Percentiles rank a stretch among this genome's conserved stretches.
These are phyloP conservation scores for Sarcophaga rosellei DNA, from an alignment of 2,888 invertebrate genomes.

Conservation along the genomic window DNA sequence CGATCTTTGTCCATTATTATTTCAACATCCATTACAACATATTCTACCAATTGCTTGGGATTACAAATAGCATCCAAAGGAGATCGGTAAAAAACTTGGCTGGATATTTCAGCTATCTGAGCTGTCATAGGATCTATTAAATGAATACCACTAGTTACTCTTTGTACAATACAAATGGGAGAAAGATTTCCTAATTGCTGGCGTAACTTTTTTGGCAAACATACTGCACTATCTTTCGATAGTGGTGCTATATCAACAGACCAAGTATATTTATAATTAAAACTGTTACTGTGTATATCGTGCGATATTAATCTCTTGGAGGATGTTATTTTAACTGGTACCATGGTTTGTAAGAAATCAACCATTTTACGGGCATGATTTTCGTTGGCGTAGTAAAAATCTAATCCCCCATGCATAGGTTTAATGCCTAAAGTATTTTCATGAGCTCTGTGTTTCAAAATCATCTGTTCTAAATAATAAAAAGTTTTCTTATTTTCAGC, in stretches of 20 bases:
- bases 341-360: constrained; percentile 93
- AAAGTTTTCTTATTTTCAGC: constrained; percentile 98
- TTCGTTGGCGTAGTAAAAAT: constrained; percentile 96
- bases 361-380: constrained; percentile 96
- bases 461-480: constrained; percentile 97
- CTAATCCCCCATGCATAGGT: constrained; percentile 92
- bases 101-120: constrained; percentile 94
- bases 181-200: constrained; percentile 94
- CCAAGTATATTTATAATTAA: constrained; percentile 97
- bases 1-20: constrained; percentile 84
- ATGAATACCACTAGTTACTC: constrained; percentile 94
- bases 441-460: constrained; percentile 97
- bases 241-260: constrained; percentile 97
- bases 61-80: constrained; percentile 94
- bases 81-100: constrained; percentile 91
- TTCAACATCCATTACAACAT: constrained; percentile 97
- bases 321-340: constrained; percentile 93
- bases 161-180: constrained; percentile 92
- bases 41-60: constrained; percentile 95
- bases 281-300: constrained; percentile 97
- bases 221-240: constrained; percentile 96
- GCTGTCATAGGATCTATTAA: constrained; percentile 95
- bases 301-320: constrained; percentile 98
- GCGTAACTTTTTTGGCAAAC: constrained; percentile 92
- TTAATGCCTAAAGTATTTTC: constrained; percentile 94